A percentile compares a stretch with the other conserved stretches of the same genome.
phyloP scores from a whole-genome alignment of 1,140 invertebrate species.

The Zelostemma sp. region DNA sequence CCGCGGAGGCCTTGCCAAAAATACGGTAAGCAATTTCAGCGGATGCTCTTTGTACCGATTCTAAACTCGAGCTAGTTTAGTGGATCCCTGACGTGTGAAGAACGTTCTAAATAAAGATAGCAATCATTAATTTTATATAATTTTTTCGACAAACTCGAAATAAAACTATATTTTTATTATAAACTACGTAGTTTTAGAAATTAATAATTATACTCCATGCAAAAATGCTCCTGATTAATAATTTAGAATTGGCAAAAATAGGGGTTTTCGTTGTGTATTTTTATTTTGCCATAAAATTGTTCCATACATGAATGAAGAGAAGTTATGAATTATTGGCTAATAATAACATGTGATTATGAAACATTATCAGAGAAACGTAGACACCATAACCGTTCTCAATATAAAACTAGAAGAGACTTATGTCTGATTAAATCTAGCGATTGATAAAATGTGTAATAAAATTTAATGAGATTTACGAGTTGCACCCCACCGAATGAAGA shows the following conservation, averaged over 20 bases:
- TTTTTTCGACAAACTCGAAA: too few relatives aligned
- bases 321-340: conserved; percentile 27
- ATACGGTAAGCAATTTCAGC: conserved; percentile 12
- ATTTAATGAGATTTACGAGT: conserved; percentile 9
- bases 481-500: conserved; percentile 5
- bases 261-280: too few relatives aligned
- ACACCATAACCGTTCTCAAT: conserved; percentile 30
- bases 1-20: conserved; percentile 4
- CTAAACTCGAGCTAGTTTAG: background rate
- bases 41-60: background rate
- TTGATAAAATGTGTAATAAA: conserved; percentile 20
- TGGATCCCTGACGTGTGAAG: background rate
- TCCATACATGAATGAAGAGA: conserved; percentile 16
- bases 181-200: too few relatives aligned
- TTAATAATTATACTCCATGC: too few relatives aligned
- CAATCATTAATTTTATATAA: background rate
- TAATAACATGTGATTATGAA: conserved; percentile 28
- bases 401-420: conserved; percentile 22
- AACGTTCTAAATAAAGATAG: background rate
- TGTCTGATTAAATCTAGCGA: conserved; percentile 22
- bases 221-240: too few relatives aligned
- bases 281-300: too few relatives aligned
- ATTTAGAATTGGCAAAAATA: background rate
- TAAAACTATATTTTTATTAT: too few relatives aligned
- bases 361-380: conserved; percentile 12